phyloP scores from a whole-genome alignment of 1,140 invertebrate species.

The Drosophila teissieri region DNA sequence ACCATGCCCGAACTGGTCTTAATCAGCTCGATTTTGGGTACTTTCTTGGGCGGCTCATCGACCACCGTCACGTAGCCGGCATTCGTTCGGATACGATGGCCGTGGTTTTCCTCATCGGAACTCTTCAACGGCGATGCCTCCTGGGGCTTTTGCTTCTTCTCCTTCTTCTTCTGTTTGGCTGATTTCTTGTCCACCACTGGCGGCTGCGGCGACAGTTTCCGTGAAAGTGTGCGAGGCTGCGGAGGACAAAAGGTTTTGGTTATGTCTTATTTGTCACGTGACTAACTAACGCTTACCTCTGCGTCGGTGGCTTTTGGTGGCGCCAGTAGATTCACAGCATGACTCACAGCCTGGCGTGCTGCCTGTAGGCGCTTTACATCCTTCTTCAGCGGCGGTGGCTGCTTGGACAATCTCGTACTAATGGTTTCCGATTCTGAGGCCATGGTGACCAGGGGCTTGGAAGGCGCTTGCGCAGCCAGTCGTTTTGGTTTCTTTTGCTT shows the following conservation, averaged over 20 bases:
- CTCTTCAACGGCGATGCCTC: conserved; percentile 52
- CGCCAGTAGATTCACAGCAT: conserved; percentile 41
- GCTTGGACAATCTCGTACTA: not conserved
- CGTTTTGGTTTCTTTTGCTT: conserved; percentile 6
- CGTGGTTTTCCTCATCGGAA: conserved; percentile 65
- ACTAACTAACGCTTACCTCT: conserved; percentile 19
- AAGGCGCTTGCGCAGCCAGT: not conserved
- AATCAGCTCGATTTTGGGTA: conserved; percentile 21
- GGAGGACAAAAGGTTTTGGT: not conserved
- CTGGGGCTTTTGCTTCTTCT: conserved; percentile 20
- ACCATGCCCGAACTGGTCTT: conserved; percentile 57
- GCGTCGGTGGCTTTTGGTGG: conserved; percentile 7
- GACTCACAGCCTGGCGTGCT: conserved; percentile 46
- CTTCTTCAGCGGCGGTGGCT: conserved; percentile 28
- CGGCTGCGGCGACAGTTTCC: conserved; percentile 49
- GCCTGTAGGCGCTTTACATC: conserved; percentile 59
- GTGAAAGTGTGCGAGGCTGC: conserved; percentile 43
- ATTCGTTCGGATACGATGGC: conserved; percentile 40
- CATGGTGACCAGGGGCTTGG: not conserved
- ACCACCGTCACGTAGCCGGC: conserved; percentile 55
- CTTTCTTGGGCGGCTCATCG: not conserved
- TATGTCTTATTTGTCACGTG: not conserved
- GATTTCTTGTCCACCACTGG: not conserved
- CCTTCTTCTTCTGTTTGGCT: conserved; percentile 9
- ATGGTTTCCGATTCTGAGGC: too few relatives aligned